These are phyloP conservation scores for Monomorium pharaonis DNA, from an alignment of 1,140 invertebrate genomes.

Conservation along the genomic window DNA sequence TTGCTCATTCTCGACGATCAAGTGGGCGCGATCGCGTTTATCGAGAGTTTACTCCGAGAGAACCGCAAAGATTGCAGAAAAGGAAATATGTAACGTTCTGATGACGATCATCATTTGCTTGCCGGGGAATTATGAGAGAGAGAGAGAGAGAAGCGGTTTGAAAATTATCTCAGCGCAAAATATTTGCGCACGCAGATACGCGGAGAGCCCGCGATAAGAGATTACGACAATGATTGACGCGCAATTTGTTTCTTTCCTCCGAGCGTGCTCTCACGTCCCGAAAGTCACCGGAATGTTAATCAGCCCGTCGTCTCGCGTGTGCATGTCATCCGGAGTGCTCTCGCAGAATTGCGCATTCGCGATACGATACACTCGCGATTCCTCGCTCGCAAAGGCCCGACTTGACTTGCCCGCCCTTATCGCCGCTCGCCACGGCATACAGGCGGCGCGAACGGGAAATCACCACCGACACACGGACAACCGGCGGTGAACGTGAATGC, in stretches of 20 bases:
- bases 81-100: background rate
- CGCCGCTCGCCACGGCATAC: no score
- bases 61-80: background rate
- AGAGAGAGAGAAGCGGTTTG: no score
- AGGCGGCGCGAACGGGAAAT: background rate
- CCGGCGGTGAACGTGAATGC: background rate
- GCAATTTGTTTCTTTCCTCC: background rate
- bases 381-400: no score
- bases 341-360: background rate
- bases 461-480: background rate
- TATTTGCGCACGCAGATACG: background rate
- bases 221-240: background rate
- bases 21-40: background rate
- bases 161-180: background rate
- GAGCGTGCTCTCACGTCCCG: no score
- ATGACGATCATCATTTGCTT: background rate
- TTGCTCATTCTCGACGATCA: background rate
- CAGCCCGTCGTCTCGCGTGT: background rate
- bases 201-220: background rate
- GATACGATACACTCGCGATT: background rate
- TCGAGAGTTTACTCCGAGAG: background rate
- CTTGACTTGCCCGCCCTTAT: conserved; percentile 25
- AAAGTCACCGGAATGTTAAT: background rate
- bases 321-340: background rate
- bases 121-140: background rate